phyloP scores from a whole-genome alignment of 2,888 invertebrate species.

The Dendrolimus pini region DNA sequence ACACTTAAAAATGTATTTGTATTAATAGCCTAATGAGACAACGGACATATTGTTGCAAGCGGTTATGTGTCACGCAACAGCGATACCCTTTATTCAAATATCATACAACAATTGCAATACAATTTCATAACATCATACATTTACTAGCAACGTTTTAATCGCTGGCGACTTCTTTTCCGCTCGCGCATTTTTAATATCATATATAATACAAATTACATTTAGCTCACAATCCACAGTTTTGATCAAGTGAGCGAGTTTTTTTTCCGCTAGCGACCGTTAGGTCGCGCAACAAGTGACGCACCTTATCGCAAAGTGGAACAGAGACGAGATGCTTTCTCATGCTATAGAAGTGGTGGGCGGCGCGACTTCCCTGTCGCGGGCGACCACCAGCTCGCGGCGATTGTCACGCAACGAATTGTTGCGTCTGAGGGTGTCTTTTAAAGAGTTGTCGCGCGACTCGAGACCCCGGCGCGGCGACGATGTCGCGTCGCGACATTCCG shows the following conservation, averaged over 20 bases:
- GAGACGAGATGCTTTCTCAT: constrained; percentile 27
- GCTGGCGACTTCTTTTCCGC: background rate
- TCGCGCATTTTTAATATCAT: background rate
- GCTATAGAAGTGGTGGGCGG: constrained; percentile 53
- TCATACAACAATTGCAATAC: background rate
- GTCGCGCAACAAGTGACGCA: background rate
- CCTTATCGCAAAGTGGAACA: background rate
- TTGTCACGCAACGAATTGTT: constrained; percentile 62
- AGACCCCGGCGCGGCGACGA: constrained; percentile 56
- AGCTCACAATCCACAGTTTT: background rate
- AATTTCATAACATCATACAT: background rate
- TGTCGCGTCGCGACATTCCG: constrained; percentile 61
- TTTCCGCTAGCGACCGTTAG: background rate
- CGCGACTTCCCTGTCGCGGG: constrained; percentile 30
- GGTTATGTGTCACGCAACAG: background rate
- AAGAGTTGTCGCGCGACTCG: constrained; percentile 48
- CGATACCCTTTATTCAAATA: background rate
- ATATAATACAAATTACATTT: background rate
- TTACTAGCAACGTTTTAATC: background rate
- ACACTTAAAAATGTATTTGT: too few species aligned
- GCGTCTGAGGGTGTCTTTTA: constrained; percentile 55
- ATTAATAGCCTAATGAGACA: background rate
- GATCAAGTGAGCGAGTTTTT: background rate
- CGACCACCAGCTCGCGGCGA: constrained; percentile 34
- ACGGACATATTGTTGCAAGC: background rate